phyloP scores from a whole-genome alignment of 2,888 invertebrate genomes.

The Hesperia comma region DNA sequence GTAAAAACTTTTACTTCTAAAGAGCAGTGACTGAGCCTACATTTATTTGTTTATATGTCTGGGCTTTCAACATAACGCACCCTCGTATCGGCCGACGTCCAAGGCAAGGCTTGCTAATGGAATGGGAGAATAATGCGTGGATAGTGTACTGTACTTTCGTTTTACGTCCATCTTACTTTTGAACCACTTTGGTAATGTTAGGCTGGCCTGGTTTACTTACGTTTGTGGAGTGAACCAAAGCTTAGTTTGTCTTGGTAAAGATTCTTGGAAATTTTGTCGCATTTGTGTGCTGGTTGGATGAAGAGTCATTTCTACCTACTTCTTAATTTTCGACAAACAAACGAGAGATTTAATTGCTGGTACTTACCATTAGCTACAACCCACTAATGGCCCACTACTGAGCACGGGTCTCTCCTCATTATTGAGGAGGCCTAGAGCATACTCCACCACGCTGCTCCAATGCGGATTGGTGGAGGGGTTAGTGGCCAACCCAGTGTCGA shows the following conservation, averaged over 20 bases:
- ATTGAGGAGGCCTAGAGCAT: no score
- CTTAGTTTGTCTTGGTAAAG: background rate
- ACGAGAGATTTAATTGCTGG: no score
- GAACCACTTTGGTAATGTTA: conserved; percentile 15
- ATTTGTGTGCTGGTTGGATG: no score
- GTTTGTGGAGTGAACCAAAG: background rate
- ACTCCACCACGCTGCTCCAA: no score
- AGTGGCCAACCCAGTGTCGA: no score
- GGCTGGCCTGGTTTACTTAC: background rate
- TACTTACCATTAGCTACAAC: no score
- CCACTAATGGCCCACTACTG: no score
- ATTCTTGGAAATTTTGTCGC: background rate
- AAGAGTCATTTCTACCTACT: no score
- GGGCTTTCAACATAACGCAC: conserved; percentile 5
- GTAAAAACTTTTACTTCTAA: no score
- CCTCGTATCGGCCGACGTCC: conserved; percentile 21
- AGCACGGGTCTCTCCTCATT: no score
- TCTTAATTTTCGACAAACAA: no score
- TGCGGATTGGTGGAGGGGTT: no score
- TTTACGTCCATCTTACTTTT: conserved; percentile 31
- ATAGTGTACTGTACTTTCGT: conserved; percentile 21
- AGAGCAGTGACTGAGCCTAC: background rate
- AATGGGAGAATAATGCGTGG: conserved; percentile 24
- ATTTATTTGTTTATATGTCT: background rate
- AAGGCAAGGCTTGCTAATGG: conserved; percentile 32